Evolutionary conservation across 2,888 invertebrate species (phyloP).

Genomic region (Tupiocoris notatus): DNA sequence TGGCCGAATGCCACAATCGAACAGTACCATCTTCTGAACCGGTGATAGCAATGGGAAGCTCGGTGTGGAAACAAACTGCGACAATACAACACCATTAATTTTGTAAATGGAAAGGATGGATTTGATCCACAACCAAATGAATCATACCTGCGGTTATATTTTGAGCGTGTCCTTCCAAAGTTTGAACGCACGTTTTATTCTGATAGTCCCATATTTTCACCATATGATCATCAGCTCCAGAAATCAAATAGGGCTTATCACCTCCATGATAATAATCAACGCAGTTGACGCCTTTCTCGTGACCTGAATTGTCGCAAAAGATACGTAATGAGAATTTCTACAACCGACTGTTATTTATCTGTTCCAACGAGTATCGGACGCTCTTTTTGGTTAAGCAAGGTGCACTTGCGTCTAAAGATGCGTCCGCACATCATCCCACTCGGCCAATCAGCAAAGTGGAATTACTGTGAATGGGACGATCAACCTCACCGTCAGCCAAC

Average conservation of each 20-base stretch:
- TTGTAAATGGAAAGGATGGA: background rate
- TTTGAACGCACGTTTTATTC: slow-evolving; percentile 99
- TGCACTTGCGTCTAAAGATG: too few species aligned
- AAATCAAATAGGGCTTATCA: slow-evolving; percentile 98
- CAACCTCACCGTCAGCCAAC: too few species aligned
- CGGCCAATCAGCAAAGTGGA: too few species aligned
- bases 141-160: slow-evolving; percentile 81
- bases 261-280: slow-evolving; percentile 99
- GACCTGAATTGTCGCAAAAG: slow-evolving; percentile 56
- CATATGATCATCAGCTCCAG: slow-evolving; percentile 95
- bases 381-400: background rate
- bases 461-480: too few species aligned
- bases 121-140: background rate
- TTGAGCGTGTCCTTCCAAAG: slow-evolving; percentile 94
- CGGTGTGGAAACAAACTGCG: slow-evolving; percentile 92
- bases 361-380: background rate
- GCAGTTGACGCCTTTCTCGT: slow-evolving; percentile 98
- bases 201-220: slow-evolving; percentile 99
- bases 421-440: too few species aligned
- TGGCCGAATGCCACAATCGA: slow-evolving; percentile 97
- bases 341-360: too few species aligned
- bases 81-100: background rate
- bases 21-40: slow-evolving; percentile 98
- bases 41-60: slow-evolving; percentile 92
- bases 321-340: too few species aligned